Percentiles rank a stretch among this genome's conserved stretches.
Conservation (phyloP, 2,888 invertebrate species). For the Ernsta delagoae region DNA sequence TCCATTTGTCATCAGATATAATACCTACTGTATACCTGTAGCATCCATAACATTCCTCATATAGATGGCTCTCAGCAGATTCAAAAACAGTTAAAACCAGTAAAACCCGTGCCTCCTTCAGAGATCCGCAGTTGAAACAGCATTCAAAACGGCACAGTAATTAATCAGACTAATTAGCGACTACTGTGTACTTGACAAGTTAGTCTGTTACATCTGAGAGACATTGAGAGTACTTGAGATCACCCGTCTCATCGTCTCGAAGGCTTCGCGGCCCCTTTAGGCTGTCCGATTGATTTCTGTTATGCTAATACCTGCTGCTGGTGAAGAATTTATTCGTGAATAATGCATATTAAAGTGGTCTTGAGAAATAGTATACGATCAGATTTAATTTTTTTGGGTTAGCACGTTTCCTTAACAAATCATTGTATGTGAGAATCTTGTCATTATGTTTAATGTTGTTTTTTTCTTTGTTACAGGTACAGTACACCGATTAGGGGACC, state of each 20-base stretch:
- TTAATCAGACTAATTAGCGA: constrained; percentile 6
- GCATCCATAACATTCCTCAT: too few relatives aligned
- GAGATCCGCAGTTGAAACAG: neutral
- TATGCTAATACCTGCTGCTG: neutral
- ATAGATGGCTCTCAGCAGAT: neutral
- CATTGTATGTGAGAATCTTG: too few relatives aligned
- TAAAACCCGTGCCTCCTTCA: neutral
- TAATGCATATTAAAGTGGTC: neutral
- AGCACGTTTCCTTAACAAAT: too few relatives aligned
- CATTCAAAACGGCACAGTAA: neutral
- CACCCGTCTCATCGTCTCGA: neutral
- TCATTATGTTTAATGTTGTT: too few relatives aligned
- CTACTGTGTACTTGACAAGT: neutral
- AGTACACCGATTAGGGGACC: too few relatives aligned
- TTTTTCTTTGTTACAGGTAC: too few relatives aligned
- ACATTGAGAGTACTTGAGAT: neutral
- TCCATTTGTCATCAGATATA: too few relatives aligned
- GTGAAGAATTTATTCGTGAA: neutral
- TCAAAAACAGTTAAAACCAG: neutral
- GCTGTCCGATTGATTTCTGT: neutral
- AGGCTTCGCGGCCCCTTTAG: neutral
- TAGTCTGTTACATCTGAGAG: neutral
- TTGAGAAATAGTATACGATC: neutral
- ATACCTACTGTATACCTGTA: too few relatives aligned
- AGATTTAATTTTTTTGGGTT: neutral